Percentiles rank a stretch among this genome's conserved stretches.
phyloP scores from a whole-genome alignment of 2,113 vertebrate species.

The Girardinichthys multiradiatus region DNA sequence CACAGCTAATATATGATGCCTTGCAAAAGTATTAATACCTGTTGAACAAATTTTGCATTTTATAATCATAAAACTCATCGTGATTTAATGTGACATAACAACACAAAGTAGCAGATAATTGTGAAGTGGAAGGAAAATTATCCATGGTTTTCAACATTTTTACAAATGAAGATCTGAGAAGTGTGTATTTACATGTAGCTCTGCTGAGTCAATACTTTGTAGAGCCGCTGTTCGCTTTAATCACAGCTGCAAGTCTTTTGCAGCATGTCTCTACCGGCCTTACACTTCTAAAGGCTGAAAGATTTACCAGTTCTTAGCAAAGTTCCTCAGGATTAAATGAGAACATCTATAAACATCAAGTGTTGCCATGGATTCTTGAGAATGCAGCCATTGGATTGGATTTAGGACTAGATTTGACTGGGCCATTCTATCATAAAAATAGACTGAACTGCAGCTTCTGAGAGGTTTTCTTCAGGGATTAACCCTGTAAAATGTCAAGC shows the following conservation, averaged over 20 bases:
- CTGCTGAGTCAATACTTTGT: neutral
- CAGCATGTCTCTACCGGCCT: neutral
- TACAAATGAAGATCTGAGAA: neutral
- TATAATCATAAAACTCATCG: too few species aligned
- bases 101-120: neutral
- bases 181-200: neutral
- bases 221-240: neutral
- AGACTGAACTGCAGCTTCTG: too few species aligned
- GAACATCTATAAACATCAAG: too few species aligned
- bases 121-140: neutral
- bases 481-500: neutral
- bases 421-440: too few species aligned
- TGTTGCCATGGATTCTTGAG: too few species aligned
- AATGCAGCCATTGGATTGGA: too few species aligned
- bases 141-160: neutral
- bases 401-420: too few species aligned
- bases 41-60: too few species aligned
- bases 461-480: too few species aligned
- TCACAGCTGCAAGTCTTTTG: neutral
- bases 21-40: too few species aligned
- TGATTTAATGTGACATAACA: too few species aligned
- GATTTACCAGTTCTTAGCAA: neutral
- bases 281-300: neutral
- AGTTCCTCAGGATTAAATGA: too few species aligned
- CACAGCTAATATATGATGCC: neutral